Conservation (phyloP, 53 echinoderm and acorn worm species). For the Pentamera pediparva region DNA sequence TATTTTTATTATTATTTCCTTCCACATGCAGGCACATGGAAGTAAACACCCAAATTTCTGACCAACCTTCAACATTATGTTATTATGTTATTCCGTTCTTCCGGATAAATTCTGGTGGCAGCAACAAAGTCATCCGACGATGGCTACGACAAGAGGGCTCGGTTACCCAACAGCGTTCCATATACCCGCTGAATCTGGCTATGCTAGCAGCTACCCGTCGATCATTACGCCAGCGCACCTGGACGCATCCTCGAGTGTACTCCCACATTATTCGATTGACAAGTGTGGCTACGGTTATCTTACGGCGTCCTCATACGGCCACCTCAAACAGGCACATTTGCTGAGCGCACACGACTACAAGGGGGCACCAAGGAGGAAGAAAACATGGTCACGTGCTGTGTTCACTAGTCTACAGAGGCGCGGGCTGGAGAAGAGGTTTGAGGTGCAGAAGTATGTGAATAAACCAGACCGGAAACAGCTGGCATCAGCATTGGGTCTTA, state of each 20-base stretch:
- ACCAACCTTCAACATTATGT: too few relatives aligned
- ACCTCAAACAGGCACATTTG: conserved; percentile 14
- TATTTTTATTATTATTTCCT: too few relatives aligned
- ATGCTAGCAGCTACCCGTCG: conserved; percentile 18
- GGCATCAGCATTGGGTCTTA: conserved; percentile 81
- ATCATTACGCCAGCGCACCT: conserved; percentile 18
- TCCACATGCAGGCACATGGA: too few relatives aligned
- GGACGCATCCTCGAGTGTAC: neutral
- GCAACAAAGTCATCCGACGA: neutral
- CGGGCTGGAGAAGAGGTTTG: conserved; percentile 89
- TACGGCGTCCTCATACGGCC: neutral
- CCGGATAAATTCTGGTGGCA: conserved; percentile 28
- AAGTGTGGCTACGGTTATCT: conserved; percentile 18
- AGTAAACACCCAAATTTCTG: too few relatives aligned
- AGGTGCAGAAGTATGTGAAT: conserved; percentile 93
- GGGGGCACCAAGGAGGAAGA: conserved; percentile 60
- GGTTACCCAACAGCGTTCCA: conserved; percentile 4
- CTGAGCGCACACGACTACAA: conserved; percentile 5
- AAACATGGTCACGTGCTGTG: conserved; percentile 95
- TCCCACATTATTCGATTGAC: conserved; percentile 16
- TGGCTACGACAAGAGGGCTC: neutral
- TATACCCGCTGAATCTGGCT: conserved; percentile 12
- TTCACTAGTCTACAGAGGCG: conserved; percentile 92
- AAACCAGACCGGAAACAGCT: conserved; percentile 92
- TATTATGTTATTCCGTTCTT: neutral